These are phyloP conservation scores for Electrona antarctica DNA, from an alignment of 2,113 vertebrate genomes.

Conservation along the genomic window DNA sequence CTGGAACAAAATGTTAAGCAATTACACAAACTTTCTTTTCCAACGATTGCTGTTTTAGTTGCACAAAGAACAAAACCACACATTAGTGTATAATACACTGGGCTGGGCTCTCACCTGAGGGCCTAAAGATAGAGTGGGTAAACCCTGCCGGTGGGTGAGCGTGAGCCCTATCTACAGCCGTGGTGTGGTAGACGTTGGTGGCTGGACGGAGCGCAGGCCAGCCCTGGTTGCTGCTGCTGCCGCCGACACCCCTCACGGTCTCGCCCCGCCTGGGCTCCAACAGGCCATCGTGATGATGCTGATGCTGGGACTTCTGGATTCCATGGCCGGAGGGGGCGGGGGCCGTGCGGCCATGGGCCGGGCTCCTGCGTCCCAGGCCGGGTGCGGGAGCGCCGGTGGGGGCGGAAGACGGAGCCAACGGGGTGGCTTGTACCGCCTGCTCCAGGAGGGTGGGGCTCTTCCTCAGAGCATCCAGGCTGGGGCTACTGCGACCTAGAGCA, in stretches of 20 bases:
- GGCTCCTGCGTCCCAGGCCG: slow-evolving; percentile 83
- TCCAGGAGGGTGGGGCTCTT: slow-evolving; percentile 90
- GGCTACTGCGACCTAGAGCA: slow-evolving; percentile 85
- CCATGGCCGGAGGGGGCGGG: slow-evolving; percentile 27
- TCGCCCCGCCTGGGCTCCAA: slow-evolving; percentile 87
- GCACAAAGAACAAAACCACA: background rate
- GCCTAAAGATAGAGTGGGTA: slow-evolving; percentile 38
- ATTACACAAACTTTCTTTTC: slow-evolving; percentile 14
- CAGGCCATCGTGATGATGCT: slow-evolving; percentile 78
- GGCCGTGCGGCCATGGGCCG: slow-evolving; percentile 63
- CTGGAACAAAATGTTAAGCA: slow-evolving; percentile 25
- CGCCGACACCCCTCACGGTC: slow-evolving; percentile 25
- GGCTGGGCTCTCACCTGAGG: slow-evolving; percentile 48
- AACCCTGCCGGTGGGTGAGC: slow-evolving; percentile 22
- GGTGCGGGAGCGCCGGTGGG: slow-evolving; percentile 70
- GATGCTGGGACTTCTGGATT: slow-evolving; percentile 73
- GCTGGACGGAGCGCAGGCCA: slow-evolving; percentile 31
- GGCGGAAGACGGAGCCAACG: slow-evolving; percentile 68
- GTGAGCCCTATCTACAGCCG: slow-evolving; percentile 39
- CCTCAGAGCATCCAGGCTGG: slow-evolving; percentile 84
- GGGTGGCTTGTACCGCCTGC: slow-evolving; percentile 83
- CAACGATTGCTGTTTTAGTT: background rate
- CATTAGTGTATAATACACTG: background rate
- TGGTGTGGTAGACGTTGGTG: slow-evolving; percentile 28
- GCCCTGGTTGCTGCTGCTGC: slow-evolving; percentile 22